These are phyloP conservation scores for Scarus forsteni DNA, from an alignment of 2,797 vertebrate species.

Conservation along the genomic window DNA sequence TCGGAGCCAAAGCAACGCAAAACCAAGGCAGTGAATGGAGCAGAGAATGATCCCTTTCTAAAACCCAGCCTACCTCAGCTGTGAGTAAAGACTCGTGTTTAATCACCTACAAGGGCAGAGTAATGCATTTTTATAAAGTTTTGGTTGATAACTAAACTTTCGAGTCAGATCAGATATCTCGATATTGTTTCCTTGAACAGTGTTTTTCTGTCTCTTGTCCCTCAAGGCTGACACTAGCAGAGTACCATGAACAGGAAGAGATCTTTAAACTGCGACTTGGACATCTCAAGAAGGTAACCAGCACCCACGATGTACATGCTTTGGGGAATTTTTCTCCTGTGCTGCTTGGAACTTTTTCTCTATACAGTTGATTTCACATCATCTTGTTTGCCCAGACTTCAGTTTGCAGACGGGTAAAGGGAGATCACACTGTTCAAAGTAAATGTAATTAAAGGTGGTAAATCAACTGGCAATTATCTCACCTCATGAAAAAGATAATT, in stretches of 20 bases:
- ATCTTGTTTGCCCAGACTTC: not conserved
- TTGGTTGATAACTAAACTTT: too few species aligned
- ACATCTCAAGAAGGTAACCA: conserved; percentile 97
- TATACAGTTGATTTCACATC: not conserved
- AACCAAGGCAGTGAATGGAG: conserved; percentile 98
- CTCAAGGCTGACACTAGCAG: conserved; percentile 92
- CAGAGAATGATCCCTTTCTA: conserved; percentile 97
- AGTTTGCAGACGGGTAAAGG: not conserved
- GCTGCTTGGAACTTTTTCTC: not conserved
- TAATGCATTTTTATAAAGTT: too few species aligned
- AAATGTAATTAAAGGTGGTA: not conserved
- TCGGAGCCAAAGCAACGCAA: conserved; percentile 99
- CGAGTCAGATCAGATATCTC: too few species aligned
- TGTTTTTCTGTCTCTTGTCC: conserved; percentile 12
- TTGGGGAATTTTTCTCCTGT: not conserved
- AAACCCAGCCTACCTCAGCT: conserved; percentile 98
- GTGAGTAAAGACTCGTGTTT: conserved; percentile 78
- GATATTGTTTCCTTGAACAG: not conserved
- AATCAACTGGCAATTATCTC: conserved; percentile 10
- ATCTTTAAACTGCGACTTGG: conserved; percentile 99
- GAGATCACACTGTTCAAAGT: not conserved
- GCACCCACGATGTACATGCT: not conserved
- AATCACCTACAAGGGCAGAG: not conserved
- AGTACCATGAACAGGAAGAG: conserved; percentile 99
- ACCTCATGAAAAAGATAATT: conserved; percentile 7